Base-by-base conservation (phyloP, 2,797 vertebrate species). In the Pantherophis alleghaniensis region DNA sequence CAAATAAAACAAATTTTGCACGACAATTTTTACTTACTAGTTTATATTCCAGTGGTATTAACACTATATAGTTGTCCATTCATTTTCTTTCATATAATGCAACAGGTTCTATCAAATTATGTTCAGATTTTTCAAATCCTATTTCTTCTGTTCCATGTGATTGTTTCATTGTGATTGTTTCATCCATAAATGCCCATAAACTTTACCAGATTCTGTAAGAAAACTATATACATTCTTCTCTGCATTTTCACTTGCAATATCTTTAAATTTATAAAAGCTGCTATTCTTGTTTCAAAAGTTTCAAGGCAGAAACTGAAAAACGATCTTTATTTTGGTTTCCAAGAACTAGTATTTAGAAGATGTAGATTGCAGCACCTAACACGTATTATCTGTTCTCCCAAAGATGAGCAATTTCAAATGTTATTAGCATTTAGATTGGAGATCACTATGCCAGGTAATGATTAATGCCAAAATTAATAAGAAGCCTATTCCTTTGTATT, bases 1-100 rank as follows among this genome's bases (percentile, higher is more conserved):
- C 92, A 93, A 88, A 92, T 93, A 91, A 94, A 91, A 89, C 89
- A 95, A 95, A 95, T 93, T 37, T 42, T 94, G 56, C 83, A 93
- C 47, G 91, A 93, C 94, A 96, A 96, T 93, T 16, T 57, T 92
- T 18, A 51, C 69, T 57, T 94, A 89, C 83, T 12, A 1, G 16
- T 94, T 94, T 93, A 93, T 69, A 93, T 91, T 66, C 7, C 24
- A 88, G 16, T 86, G 20, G 28, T 74, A 91, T 87, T 91, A 94
- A 86, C 28, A 90, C 14, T 61, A 66, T 88, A 89, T 32, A 91
- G 9, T 91, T 91, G 83, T 56, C 59, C 37, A 74, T 91, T 1
- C 69, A 16, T 26, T 94, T 95, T 95, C 88, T 89, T n/a, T 63
- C 42, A 93, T 94, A 86, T 42, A 92, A 51, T 69, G 3, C 53